These are phyloP conservation scores for Parazoanthus darwini DNA, from an alignment of 92 coral and sea anemone species.

Conservation along the genomic window DNA sequence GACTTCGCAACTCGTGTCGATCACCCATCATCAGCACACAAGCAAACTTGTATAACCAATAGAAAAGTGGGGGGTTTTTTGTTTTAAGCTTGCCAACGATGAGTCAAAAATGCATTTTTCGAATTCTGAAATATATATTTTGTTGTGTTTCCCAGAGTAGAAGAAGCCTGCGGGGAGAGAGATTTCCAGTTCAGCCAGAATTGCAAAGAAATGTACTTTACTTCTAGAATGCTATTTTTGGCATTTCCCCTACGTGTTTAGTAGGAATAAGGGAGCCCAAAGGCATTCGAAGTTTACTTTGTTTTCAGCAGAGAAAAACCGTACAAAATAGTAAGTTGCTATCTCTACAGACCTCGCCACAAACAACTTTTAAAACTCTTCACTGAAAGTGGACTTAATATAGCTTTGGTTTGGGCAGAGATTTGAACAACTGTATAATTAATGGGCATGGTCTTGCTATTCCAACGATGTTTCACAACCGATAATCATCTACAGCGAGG, in stretches of 20 bases:
- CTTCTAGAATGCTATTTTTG: neutral
- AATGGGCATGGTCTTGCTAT: too few species aligned
- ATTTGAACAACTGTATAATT: too few species aligned
- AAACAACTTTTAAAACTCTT: neutral
- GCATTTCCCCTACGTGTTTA: neutral
- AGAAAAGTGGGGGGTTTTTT: too few species aligned
- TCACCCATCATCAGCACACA: too few species aligned
- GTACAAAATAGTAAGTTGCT: neutral
- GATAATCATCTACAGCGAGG: neutral
- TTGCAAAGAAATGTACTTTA: too few species aligned
- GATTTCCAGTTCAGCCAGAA: neutral
- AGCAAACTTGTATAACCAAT: too few species aligned
- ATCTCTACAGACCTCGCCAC: neutral
- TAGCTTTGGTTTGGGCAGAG: too few species aligned
- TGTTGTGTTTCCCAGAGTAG: neutral
- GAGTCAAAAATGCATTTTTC: neutral
- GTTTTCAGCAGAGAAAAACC: neutral
- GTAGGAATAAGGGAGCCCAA: neutral
- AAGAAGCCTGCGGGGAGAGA: neutral
- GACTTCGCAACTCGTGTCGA: too few species aligned
- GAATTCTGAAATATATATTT: too few species aligned
- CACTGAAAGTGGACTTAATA: neutral
- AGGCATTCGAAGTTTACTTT: neutral
- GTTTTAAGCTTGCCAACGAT: neutral
- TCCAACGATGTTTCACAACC: neutral